These are phyloP conservation scores for Rutpela maculata DNA, from an alignment of 2,888 invertebrate genomes.

Conservation along the genomic window DNA sequence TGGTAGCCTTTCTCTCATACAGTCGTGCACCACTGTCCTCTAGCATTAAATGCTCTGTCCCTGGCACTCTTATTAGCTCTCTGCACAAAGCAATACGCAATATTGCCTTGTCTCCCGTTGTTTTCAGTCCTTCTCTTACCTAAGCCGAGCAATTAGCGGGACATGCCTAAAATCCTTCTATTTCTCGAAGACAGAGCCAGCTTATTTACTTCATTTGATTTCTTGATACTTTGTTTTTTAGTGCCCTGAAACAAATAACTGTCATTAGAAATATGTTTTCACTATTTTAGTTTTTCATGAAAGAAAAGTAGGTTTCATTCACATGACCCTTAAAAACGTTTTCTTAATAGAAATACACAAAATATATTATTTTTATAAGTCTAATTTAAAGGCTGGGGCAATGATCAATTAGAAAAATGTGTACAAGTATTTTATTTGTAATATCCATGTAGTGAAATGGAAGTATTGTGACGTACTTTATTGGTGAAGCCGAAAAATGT, in stretches of 20 bases:
- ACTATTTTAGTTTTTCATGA: too few species aligned
- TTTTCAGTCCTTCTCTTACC: slow-evolving; percentile 63
- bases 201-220: slow-evolving; percentile 49
- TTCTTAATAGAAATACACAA: too few species aligned
- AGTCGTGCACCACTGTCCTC: slow-evolving; percentile 13
- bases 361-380: too few species aligned
- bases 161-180: slow-evolving; percentile 59
- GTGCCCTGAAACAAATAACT: slow-evolving; percentile 14
- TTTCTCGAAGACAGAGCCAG: slow-evolving; percentile 49
- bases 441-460: too few species aligned
- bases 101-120: slow-evolving; percentile 66
- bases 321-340: too few species aligned
- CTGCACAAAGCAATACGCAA: slow-evolving; percentile 64
- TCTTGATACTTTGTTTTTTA: slow-evolving; percentile 38
- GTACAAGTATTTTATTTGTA: too few species aligned
- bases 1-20: background rate
- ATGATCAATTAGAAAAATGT: too few species aligned
- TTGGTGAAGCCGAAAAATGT: too few species aligned
- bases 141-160: slow-evolving; percentile 68
- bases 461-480: too few species aligned
- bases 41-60: slow-evolving; percentile 53
- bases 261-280: background rate
- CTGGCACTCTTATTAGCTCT: slow-evolving; percentile 71
- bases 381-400: too few species aligned
- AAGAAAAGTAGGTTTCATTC: too few species aligned